A percentile compares a stretch with the other conserved stretches of the same genome.
phyloP scores from a whole-genome alignment of 30 jellyfish, hydroid and myxozoan genomes.

The Hydra vulgaris region DNA sequence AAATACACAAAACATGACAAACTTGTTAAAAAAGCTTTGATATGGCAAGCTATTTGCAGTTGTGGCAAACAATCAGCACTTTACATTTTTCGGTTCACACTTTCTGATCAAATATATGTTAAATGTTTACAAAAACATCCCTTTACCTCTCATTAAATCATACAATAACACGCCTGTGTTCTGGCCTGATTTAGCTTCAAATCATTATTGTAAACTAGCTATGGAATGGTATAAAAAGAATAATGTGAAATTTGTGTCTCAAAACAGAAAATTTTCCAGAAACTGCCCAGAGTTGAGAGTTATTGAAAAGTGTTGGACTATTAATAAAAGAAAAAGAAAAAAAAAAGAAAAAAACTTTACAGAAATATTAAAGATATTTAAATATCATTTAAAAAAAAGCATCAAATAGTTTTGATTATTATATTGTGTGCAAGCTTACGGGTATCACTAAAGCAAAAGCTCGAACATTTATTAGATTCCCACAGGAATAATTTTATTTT shows the following conservation, averaged over 20 bases:
- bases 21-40: background rate
- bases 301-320: background rate
- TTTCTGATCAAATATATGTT: background rate
- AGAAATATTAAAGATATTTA: background rate
- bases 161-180: background rate
- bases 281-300: background rate
- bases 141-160: background rate
- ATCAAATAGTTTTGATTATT: background rate
- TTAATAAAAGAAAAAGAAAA: no score
- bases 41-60: background rate
- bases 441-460: background rate
- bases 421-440: background rate
- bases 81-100: no score
- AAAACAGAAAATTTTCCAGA: background rate
- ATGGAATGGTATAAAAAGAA: background rate
- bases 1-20: background rate
- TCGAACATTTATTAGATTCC: background rate
- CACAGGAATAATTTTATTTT: background rate
- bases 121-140: background rate
- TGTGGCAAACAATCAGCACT: background rate
- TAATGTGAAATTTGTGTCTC: background rate
- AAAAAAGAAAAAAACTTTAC: background rate
- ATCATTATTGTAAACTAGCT: background rate
- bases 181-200: background rate
- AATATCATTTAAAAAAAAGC: background rate